phyloP scores from a whole-genome alignment of 2,888 invertebrate genomes.

The Helleia helle region DNA sequence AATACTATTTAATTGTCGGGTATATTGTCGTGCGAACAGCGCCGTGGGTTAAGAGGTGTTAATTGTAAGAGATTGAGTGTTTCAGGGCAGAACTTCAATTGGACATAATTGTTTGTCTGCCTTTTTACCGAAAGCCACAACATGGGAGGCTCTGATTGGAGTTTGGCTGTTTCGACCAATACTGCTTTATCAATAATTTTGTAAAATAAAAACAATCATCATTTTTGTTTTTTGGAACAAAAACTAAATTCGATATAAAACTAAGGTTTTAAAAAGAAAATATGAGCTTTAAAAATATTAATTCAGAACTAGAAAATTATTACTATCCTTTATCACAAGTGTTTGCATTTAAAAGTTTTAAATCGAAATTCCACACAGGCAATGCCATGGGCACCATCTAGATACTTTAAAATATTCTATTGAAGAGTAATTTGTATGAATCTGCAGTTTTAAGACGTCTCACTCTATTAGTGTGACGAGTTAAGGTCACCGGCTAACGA shows the following conservation, averaged over 20 bases:
- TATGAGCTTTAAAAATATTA: no score
- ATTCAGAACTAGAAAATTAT: no score
- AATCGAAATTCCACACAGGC: no score
- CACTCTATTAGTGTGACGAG: constrained; percentile 14
- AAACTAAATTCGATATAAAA: no score
- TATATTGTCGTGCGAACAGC: constrained; percentile 67
- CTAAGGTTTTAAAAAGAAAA: no score
- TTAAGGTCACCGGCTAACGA: constrained; percentile 31
- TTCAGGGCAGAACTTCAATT: constrained; percentile 71
- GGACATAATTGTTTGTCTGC: constrained; percentile 60
- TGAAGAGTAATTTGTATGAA: neutral
- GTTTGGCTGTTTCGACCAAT: neutral
- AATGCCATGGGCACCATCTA: no score
- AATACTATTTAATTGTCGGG: constrained; percentile 22
- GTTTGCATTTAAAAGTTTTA: no score
- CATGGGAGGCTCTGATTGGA: neutral
- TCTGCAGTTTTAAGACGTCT: neutral
- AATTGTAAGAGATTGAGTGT: constrained; percentile 75
- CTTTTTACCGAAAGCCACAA: constrained; percentile 25
- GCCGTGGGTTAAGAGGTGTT: constrained; percentile 74
- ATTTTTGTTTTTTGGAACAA: no score
- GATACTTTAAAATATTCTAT: no score
- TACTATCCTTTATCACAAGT: no score
- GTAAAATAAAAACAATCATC: no score
- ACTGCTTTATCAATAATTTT: no score